Base-by-base conservation (phyloP, 1,140 invertebrate species). In the Psilanteris sp. region DNA sequence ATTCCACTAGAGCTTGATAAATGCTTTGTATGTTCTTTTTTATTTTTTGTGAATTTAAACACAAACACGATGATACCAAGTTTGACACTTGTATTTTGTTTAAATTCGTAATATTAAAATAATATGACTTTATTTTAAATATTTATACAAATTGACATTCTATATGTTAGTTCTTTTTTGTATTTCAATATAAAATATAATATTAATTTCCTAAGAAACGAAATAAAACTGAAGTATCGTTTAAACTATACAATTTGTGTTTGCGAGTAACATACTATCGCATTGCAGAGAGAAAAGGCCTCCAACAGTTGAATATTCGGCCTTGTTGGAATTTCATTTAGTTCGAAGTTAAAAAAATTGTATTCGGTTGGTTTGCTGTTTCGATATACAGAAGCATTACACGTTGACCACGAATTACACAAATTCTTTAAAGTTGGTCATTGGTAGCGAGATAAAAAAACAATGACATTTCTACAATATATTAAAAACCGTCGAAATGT, bases 301-400 rank as follows among this genome's bases (percentile, higher is more conserved):
- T 54, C 22, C 14, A 44, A 26, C 5, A 14, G 13, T 16, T 16
- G 11, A 46, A 36, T 67, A 18, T 9, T n/a, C 48, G 6, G 8
- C 15, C 14, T 10, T 8, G 48, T 15, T 36, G 62, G 62, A 54
- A 67, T 54, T 67, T 54, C 62, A 67, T 54, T 67, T 67, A 15
- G 15, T 34, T 44, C 48, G 39, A 46, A 36, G 29, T 32, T 39
- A 46, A 55, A 67, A 66, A 54, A 66, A 52, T 43, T 43, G 24
- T 11, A 26, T 44, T 44, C 13, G 24, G 24, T 41, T n/a, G 26
- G 46, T 66, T 44, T 26, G 22, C 31, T 15, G 14, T 27, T 55
- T 34, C 37, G 13, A 66, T 34, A 20, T 44, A 44, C 46, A 54
- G 26, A 26, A n/a, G n/a, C n/a, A n/a, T n/a, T 31, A 46, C 4